A percentile compares a stretch with the other conserved stretches of the same genome.
phyloP scores from a whole-genome alignment of 2,113 vertebrate species.

The Muntiacus muntjak region DNA sequence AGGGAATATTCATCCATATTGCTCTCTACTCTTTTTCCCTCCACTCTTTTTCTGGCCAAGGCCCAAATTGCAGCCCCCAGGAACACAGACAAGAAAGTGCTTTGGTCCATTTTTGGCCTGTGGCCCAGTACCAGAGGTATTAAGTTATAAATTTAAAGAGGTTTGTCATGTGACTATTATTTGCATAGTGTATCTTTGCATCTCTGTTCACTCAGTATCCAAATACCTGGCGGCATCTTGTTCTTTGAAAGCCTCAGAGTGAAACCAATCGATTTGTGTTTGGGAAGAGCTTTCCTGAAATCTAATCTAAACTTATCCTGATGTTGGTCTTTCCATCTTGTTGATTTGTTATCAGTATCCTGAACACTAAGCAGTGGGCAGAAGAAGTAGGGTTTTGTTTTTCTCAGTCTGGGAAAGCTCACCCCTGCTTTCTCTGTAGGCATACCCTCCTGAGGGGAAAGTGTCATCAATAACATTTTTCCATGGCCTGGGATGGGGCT shows the following conservation, averaged over 20 bases:
- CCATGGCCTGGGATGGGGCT: not conserved
- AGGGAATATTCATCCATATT: not conserved
- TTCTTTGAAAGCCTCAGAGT: not conserved
- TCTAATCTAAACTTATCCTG: not conserved
- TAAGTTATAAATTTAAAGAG: not conserved
- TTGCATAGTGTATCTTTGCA: not conserved
- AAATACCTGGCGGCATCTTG: not conserved
- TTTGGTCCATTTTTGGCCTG: not conserved
- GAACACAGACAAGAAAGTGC: not conserved
- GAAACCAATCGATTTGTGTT: not conserved
- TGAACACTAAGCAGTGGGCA: not conserved
- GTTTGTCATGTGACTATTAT: not conserved
- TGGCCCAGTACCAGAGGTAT: not conserved
- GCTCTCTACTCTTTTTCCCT: not conserved
- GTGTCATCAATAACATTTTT: not conserved
- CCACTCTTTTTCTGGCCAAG: not conserved
- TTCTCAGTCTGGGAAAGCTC: not conserved
- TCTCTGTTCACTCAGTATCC: not conserved
- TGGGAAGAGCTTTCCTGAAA: constrained; percentile 33
- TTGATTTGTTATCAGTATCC: not conserved
- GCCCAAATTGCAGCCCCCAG: not conserved
- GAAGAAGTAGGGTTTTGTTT: not conserved
- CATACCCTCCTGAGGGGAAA: not conserved
- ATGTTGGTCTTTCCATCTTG: not conserved
- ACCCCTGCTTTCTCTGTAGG: not conserved